These are phyloP conservation scores for Chaetodon auriga DNA, from an alignment of 2,113 vertebrate species.

Conservation along the genomic window DNA sequence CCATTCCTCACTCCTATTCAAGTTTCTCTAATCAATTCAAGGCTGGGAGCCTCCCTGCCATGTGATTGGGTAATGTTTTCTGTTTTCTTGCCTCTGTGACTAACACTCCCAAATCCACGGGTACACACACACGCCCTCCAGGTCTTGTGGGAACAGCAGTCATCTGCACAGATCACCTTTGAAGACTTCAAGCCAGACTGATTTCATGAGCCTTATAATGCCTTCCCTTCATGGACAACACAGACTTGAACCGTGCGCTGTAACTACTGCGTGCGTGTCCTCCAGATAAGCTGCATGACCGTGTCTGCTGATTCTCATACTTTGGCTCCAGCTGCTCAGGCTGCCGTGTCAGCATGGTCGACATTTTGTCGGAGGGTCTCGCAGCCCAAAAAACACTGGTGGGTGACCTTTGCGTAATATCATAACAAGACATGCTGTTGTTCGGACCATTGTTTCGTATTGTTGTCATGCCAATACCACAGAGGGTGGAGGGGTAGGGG, in stretches of 20 bases:
- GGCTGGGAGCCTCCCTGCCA: constrained; percentile 66
- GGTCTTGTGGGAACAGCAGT: constrained; percentile 56
- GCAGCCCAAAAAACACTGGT: not conserved
- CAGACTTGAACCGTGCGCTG: constrained; percentile 8
- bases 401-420: constrained; percentile 70
- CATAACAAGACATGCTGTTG: constrained; percentile 66
- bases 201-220: constrained; percentile 36
- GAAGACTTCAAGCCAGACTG: constrained; percentile 28
- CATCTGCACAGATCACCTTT: constrained; percentile 37
- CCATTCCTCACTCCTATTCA: constrained; percentile 51
- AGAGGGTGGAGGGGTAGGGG: constrained; percentile 52
- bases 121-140: constrained; percentile 48
- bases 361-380: constrained; percentile 61
- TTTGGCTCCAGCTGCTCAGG: constrained; percentile 18
- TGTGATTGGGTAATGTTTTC: constrained; percentile 71
- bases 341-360: not conserved
- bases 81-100: constrained; percentile 66
- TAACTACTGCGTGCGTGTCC: constrained; percentile 42
- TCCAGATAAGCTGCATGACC: constrained; percentile 62
- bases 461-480: constrained; percentile 72
- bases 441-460: constrained; percentile 70
- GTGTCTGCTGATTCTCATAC: constrained; percentile 62
- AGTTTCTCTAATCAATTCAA: constrained; percentile 70
- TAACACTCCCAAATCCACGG: constrained; percentile 64
- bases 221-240: constrained; percentile 31